Evolutionary conservation across 2,113 vertebrate genomes (phyloP), one percentile per base, ranked within the genome.

Genomic region (Dicentrarchus labrax): DNA sequence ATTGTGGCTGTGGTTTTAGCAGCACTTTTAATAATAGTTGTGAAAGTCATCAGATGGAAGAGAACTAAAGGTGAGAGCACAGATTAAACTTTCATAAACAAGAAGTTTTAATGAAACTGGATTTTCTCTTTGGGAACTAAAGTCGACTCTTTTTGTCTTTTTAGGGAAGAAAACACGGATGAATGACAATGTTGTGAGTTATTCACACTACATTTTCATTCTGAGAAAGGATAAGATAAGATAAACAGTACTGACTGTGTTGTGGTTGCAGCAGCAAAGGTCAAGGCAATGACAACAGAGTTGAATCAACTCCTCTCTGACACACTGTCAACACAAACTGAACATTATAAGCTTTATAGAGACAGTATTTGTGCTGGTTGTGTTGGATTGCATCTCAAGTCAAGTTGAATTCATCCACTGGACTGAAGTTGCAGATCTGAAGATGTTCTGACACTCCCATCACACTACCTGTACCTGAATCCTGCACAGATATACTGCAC

Each of bases 11-110:
- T 57, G 19, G 48, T 16, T 54, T 53, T 68, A 43, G 57, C 9
- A 0, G 64, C 66, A 41, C 51, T 83, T 6, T 0, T 11, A 15
- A 41, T 47, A 12, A 76, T 6, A 1, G 48, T 30, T 10, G 59
- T 71, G 30, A n/a, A 45, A 3, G 4, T 81, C 59, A 11, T 77
- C 45, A 61, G 2, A n/a, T 17, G 72, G 60, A 86, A 36, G 51
- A 80, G 8, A 66, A 13, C 1, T 24, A 66, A 60, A 68, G 68
- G 84, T 85, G 72, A 85, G 12, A 72, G 11, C 21, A 50, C 1
- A 4, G 4, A 7, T 4, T 2, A 41, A 21, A 48, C 11, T 30
- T 38, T 45, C 1, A 12, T 0, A 41, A 7, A 12, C 12, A 53
- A 5, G 5, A 30, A 6, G 5, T 15, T 45, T 21, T 21, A 21